phyloP scores from a whole-genome alignment of 2,888 invertebrate genomes.

The Watsonalla cultraria region DNA sequence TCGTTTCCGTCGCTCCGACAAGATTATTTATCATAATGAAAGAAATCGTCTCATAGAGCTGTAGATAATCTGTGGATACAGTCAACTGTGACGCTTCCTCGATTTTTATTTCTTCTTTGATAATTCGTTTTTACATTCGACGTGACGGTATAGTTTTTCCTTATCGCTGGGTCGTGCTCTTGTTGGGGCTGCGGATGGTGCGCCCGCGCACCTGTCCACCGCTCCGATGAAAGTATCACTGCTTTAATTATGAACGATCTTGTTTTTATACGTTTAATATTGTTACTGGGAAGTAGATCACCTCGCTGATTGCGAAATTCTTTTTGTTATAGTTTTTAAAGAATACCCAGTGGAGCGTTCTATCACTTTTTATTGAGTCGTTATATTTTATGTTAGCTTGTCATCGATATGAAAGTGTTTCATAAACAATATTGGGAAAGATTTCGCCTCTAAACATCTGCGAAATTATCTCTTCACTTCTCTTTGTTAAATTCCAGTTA shows the following conservation, averaged over 20 bases:
- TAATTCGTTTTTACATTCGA: constrained; percentile 70
- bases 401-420: constrained; percentile 46
- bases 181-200: constrained; percentile 35
- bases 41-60: constrained; percentile 61
- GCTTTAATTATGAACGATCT: constrained; percentile 69
- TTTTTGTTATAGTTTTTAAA: constrained; percentile 68
- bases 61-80: constrained; percentile 69
- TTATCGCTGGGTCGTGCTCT: constrained; percentile 43
- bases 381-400: constrained; percentile 38
- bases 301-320: constrained; percentile 67
- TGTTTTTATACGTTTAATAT: constrained; percentile 68
- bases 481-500: not conserved
- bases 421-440: constrained; percentile 44
- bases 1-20: constrained; percentile 58
- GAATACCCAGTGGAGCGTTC: constrained; percentile 50
- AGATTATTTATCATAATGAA: constrained; percentile 49
- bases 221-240: constrained; percentile 54
- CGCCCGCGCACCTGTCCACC: constrained; percentile 45
- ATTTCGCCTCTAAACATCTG: constrained; percentile 7
- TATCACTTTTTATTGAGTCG: constrained; percentile 45
- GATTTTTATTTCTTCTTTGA: constrained; percentile 69
- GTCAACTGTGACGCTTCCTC: constrained; percentile 76
- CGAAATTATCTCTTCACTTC: not conserved
- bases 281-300: constrained; percentile 71
- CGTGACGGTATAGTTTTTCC: constrained; percentile 61